Conservation (phyloP, 2,888 invertebrate species). For the Amblyjoppa proteus region DNA sequence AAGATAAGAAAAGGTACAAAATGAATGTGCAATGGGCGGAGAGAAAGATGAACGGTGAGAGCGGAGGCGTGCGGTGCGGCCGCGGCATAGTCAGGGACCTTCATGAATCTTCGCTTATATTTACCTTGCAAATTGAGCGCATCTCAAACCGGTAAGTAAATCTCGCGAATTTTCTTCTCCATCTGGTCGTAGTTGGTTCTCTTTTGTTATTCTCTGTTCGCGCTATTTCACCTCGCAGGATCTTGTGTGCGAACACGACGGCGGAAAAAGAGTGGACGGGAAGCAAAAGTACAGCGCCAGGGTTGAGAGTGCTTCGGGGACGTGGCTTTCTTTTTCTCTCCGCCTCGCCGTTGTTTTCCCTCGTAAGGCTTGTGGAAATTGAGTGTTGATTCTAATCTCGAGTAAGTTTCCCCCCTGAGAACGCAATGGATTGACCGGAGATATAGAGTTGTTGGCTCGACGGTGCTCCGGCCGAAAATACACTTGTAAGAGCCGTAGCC, state of each 20-base stretch:
- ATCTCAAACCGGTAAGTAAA: slow-evolving; percentile 53
- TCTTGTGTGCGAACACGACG: neutral
- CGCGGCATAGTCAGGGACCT: slow-evolving; percentile 13
- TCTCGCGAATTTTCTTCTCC: slow-evolving; percentile 39
- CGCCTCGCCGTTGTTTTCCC: neutral
- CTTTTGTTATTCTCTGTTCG: neutral
- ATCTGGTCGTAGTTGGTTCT: slow-evolving; percentile 2
- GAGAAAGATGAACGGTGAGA: slow-evolving; percentile 1
- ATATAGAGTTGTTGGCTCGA: neutral
- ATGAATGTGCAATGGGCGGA: slow-evolving; percentile 37
- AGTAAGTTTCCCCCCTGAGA: slow-evolving; percentile 6
- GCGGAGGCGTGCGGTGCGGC: slow-evolving; percentile 25
- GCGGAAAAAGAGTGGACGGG: neutral
- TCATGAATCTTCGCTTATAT: slow-evolving; percentile 69
- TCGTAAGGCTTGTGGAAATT: slow-evolving; percentile 1
- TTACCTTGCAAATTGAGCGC: slow-evolving; percentile 69
- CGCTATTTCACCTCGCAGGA: neutral
- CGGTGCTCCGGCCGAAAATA: neutral
- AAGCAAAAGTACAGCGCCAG: neutral
- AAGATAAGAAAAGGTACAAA: slow-evolving; percentile 58
- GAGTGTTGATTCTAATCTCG: slow-evolving; percentile 45
- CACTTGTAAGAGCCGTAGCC: neutral
- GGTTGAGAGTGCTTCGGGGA: neutral
- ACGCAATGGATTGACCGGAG: neutral
- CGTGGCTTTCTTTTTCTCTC: neutral